Base-by-base conservation (phyloP, 2,797 vertebrate species). In the Microctenopoma stevenorrisi region DNA sequence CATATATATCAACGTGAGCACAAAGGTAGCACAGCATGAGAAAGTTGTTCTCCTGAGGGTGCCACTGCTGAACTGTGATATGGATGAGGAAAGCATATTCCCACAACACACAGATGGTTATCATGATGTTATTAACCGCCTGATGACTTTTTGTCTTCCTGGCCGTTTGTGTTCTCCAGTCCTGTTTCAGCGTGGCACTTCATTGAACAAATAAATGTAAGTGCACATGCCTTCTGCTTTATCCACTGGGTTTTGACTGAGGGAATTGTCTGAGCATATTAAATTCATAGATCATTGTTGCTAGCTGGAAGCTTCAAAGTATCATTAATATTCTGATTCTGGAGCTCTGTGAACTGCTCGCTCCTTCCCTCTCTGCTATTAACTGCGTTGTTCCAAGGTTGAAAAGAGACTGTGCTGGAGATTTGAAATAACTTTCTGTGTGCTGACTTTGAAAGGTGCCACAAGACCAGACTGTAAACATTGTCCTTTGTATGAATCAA, bases 271-370 rank as follows among this genome's bases (percentile, higher is more conserved):
- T 76, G 40, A 74, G 83, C 66, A 86, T 91, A 91, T 92, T 92
- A 86, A 82, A 91, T 89, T 88, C 88, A 91, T 91, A 89, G 78
- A 93, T 92, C 87, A 90, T 83, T 86, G 86, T 89, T 88, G 74
- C 77, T 86, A 69, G 87, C 92, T 74, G 70, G 71, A 70, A 76
- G 77, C 82, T 88, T 87, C 86, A 82, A 79, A 90, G 77, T 79
- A 38, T 79, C 85, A 87, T 93, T 91, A 86, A 90, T 91, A 91
- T 90, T 93, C 84, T 59, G 51, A 85, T 88, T 79, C 53, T 85
- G 65, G 69, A 81, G 80, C 87, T 84, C 22, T 81, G 64, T 74
- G 63, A 78, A 74, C 75, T 54, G 50, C 74, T 79, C 72, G 61
- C 72, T 55, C 38, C 18, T 68, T 79, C 61, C 22, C 43, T 69